phyloP scores from a whole-genome alignment of 1,140 invertebrate genomes.

The Bombus turneri region DNA sequence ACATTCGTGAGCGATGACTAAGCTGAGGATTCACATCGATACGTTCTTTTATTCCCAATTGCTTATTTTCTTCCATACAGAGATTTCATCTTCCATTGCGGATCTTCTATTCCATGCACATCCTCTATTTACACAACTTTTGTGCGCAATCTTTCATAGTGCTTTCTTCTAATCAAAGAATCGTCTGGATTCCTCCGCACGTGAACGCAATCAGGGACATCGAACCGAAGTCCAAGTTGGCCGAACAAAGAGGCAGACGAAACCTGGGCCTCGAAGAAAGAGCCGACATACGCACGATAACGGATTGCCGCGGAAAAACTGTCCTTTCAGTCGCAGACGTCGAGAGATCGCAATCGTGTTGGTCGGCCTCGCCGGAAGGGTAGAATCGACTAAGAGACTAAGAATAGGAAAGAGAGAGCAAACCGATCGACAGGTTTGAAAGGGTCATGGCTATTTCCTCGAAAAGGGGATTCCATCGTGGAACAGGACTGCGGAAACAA shows the following conservation, averaged over 20 bases:
- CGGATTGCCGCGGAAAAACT: conserved; percentile 43
- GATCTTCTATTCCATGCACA: background rate
- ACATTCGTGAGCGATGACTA: no score
- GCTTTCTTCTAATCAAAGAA: conserved; percentile 11
- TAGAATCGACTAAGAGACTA: conserved; percentile 10
- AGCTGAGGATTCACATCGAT: background rate
- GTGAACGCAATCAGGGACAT: conserved; percentile 33
- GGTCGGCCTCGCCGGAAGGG: conserved; percentile 28
- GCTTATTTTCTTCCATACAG: background rate
- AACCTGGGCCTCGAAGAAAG: background rate
- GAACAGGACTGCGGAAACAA: conserved; percentile 68
- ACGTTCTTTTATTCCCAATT: background rate
- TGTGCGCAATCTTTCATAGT: background rate
- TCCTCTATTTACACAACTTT: background rate
- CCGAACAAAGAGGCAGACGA: conserved; percentile 36
- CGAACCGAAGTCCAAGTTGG: background rate
- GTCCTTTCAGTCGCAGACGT: conserved; percentile 57
- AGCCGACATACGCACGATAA: conserved; percentile 44
- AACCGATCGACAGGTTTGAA: conserved; percentile 37
- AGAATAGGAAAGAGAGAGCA: conserved; percentile 16
- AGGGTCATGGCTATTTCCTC: conserved; percentile 56
- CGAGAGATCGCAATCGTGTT: conserved; percentile 62
- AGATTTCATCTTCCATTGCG: background rate
- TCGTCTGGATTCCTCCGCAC: conserved; percentile 2
- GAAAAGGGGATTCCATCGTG: conserved; percentile 61